Conservation (phyloP, 2,113 vertebrate genomes). For the Setophaga coronata region DNA sequence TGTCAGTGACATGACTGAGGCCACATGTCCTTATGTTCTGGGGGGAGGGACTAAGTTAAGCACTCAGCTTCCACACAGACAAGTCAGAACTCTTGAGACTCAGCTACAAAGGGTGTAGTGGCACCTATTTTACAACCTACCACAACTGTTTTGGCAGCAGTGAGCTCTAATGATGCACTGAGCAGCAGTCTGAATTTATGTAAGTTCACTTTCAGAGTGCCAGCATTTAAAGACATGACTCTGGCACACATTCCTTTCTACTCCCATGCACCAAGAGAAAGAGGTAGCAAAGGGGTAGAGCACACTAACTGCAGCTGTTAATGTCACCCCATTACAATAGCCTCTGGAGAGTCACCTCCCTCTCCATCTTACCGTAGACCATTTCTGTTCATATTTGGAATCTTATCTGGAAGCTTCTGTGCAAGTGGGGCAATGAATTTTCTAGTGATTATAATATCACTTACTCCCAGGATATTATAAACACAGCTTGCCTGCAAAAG, state of each 20-base stretch:
- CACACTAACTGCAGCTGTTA: neutral
- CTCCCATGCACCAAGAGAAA: neutral
- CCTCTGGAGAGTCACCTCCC: neutral
- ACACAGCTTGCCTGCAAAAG: neutral
- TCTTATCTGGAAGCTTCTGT: neutral
- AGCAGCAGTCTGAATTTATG: neutral
- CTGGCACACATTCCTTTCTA: neutral
- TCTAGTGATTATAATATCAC: neutral
- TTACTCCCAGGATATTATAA: neutral
- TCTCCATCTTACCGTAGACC: neutral
- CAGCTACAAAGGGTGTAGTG: neutral
- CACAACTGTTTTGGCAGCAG: neutral
- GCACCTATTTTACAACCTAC: neutral
- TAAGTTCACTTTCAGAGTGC: neutral
- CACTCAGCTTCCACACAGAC: neutral
- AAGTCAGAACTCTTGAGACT: neutral
- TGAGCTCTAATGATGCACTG: neutral
- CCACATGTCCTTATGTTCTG: neutral
- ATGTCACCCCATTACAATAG: neutral
- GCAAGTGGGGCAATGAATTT: neutral
- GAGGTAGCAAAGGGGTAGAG: neutral
- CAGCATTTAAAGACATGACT: neutral
- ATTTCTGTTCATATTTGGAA: neutral
- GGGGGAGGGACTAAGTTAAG: neutral
- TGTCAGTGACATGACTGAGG: neutral